Base-by-base conservation (phyloP, 1,140 invertebrate species). In the Dreissena polymorpha region DNA sequence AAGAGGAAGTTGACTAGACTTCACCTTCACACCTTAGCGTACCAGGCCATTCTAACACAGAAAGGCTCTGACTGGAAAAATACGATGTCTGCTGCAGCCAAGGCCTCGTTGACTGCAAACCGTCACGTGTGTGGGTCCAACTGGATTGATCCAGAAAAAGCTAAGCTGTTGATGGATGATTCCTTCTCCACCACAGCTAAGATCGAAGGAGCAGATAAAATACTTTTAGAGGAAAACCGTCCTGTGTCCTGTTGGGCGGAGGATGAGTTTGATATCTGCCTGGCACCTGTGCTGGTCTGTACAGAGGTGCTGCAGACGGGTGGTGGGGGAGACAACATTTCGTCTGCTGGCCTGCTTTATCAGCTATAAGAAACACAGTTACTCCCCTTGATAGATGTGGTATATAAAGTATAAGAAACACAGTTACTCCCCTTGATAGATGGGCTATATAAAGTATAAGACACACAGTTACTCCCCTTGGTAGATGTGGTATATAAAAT, bases 271-370 rank as follows among this genome's bases (percentile, higher is more conserved):
- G 93, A 96, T 85, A 95, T 97, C 55, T 98, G 97, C 92, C 94
- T 97, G 0, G 96, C 97, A 0, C 97, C 97, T 0, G 96, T 97
- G 5, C 91, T 97, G 8, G 96, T 98, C 0, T 98, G 97, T 88
- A 97, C 96, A 0, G 93, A 96, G 86, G 96, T 96, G 2, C 94
- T 95, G 65, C 95, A 97, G 88, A 97, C 97, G 18, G 97, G 96
- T 0, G 97, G 97, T 0, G 97, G 96, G 16, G 97, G 97, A 0
- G 97, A 98, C 91, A 98, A 97, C 89, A 97, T 98, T 79, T 97
- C 97, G 0, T 96, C 96, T 51, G 96, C 97, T 12, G 97, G 96
- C 23, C 91, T 97, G 7, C 95, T 96, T 49, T 93, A 96, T 51
- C 97, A 97, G 92, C 94, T 97, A 27, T 90, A 81, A 84, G 12